These are phyloP conservation scores for Campaea margaritaria DNA, from an alignment of 2,888 invertebrate genomes.

Conservation along the genomic window DNA sequence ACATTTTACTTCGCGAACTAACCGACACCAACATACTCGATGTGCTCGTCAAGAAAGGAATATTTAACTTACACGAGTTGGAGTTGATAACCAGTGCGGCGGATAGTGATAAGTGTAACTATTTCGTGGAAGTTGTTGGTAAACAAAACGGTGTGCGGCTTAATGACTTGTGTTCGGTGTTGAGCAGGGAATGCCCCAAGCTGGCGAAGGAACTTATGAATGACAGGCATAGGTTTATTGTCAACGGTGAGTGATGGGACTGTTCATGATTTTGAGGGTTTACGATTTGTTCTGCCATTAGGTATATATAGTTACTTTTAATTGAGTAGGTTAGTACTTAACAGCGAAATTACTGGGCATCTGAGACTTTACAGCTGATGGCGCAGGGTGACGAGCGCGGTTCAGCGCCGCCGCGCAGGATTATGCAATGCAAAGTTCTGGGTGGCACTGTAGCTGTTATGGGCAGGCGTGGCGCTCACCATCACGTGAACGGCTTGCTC, in stretches of 20 bases:
- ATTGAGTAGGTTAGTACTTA: no score
- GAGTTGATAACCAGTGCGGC: conserved; percentile 80
- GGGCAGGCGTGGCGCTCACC: no score
- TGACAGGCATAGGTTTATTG: conserved; percentile 82
- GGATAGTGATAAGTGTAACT: conserved; percentile 84
- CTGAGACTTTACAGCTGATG: no score
- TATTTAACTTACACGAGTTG: conserved; percentile 86
- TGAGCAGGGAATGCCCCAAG: conserved; percentile 87
- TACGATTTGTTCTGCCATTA: no score
- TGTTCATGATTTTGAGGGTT: no score
- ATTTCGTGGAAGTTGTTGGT: conserved; percentile 86
- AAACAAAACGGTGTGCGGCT: conserved; percentile 86
- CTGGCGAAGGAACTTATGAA: conserved; percentile 86
- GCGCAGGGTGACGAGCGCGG: no score
- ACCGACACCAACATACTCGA: conserved; percentile 87
- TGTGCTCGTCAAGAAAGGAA: conserved; percentile 87
- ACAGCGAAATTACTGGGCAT: no score
- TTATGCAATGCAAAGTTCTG: no score
- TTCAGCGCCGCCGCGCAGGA: no score
- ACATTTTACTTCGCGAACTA: conserved; percentile 86
- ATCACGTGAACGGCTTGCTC: no score
- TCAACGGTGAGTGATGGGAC: conserved; percentile 67
- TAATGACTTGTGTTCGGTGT: conserved; percentile 86
- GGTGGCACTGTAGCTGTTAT: no score
- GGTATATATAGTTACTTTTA: no score